phyloP scores from a whole-genome alignment of 2,797 vertebrate species.

The Carduelis carduelis region DNA sequence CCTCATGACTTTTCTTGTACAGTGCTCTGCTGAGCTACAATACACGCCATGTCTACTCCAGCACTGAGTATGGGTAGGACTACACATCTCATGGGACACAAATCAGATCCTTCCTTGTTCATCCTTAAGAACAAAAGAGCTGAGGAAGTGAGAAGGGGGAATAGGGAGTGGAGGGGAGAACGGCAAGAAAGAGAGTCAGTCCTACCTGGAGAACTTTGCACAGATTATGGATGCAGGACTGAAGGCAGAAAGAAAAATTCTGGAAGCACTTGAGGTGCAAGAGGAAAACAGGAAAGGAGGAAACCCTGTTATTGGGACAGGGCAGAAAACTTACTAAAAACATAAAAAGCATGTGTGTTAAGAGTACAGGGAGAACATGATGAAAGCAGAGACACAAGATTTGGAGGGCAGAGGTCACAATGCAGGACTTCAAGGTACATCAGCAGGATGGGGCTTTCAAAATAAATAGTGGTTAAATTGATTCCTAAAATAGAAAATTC shows the following conservation, averaged over 20 bases:
- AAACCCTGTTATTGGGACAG: not conserved
- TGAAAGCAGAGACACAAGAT: not conserved
- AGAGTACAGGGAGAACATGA: not conserved
- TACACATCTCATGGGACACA: not conserved
- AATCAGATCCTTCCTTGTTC: not conserved
- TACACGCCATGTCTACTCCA: not conserved
- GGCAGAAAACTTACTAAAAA: not conserved
- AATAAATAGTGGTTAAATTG: not conserved
- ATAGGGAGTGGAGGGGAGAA: not conserved
- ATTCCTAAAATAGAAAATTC: not conserved
- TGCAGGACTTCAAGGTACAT: not conserved
- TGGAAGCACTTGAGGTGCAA: not conserved
- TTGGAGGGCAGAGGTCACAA: not conserved
- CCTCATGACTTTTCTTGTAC: not conserved
- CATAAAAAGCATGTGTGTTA: rapidly evolving
- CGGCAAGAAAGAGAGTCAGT: not conserved
- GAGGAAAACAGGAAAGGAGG: not conserved
- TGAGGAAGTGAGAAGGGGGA: not conserved
- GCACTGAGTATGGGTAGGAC: not conserved
- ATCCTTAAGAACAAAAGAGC: not conserved
- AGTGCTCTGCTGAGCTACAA: not conserved
- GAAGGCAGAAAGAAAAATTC: not conserved
- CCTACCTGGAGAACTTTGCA: not conserved
- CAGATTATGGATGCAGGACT: not conserved
- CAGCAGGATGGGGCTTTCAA: not conserved